Base-by-base conservation (phyloP, 1,140 invertebrate genomes). In the Lanistes nyassanus region DNA sequence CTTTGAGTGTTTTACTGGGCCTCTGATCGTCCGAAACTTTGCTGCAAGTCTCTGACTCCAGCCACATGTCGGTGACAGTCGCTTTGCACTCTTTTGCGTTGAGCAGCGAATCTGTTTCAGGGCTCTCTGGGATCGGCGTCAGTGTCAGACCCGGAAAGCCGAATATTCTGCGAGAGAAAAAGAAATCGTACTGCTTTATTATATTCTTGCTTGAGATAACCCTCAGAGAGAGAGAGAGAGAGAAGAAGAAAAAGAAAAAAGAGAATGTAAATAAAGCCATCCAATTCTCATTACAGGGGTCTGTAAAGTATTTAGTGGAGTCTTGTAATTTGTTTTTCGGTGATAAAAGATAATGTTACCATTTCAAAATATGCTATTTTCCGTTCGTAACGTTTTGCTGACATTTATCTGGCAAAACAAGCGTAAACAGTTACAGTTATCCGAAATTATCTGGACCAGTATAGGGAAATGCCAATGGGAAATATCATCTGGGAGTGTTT, bases 81-180 rank as follows among this genome's bases (percentile, higher is more conserved):
- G 9, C 23, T 7, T 34, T 21, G 67, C 58, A 34, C 5, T 34
- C 23, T 23, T 72, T 56, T 0, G 58, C 53, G 56, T 21, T n/a
- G 55, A 72, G 56, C 31, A 26, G 34, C 34, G 70, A 72, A 56
- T 72, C 70, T 26, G 42, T 21, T 21, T 60, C n/a, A 21, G 70
- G 70, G n/a, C 70, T 72, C 70, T 72, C 70, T 37, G 26, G 70
- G 56, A 72, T 72, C 36, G 70, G 70, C 23, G 70, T 62, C 53
- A 72, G 56, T n/a, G 70, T 39, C 70, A 72, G 56, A n/a, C 70
- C 70, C 26, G 70, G 70, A 37, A 72, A 72, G 34, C 70, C 70
- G 19, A 72, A 47, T 47, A 47, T 13, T 13, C 42, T 56, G 70
- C 60, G 42, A 37, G 70, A 29, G 9, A 58, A 39, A 16, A 47